Conservation (phyloP, 2,113 vertebrate species). For the Sebastes fasciatus region DNA sequence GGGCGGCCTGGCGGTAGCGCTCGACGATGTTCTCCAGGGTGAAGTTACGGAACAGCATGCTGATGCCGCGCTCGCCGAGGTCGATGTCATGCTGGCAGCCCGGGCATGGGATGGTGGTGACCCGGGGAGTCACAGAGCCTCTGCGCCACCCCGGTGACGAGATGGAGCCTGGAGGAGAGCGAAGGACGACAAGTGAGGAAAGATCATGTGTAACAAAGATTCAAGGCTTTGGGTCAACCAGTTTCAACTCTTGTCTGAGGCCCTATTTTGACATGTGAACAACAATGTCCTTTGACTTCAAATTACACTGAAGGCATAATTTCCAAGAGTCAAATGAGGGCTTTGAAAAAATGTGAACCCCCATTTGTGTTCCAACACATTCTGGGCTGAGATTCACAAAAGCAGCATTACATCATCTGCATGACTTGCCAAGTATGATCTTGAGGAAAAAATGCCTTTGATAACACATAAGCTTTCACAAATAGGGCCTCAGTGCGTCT, state of each 20-base stretch:
- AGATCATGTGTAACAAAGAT: not conserved
- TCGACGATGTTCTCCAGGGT: conserved; percentile 97
- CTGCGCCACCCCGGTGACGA: conserved; percentile 91
- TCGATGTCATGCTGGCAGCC: conserved; percentile 95
- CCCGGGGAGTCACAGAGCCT: conserved; percentile 90
- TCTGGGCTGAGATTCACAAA: conserved; percentile 39
- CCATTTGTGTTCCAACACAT: conserved; percentile 19
- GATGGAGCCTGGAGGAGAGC: conserved; percentile 80
- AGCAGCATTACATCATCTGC: conserved; percentile 44
- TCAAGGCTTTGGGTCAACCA: conserved; percentile 17
- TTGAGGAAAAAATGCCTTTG: conserved; percentile 46
- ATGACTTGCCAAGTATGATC: conserved; percentile 42
- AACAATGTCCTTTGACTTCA: conserved; percentile 25
- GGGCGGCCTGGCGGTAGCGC: conserved; percentile 94
- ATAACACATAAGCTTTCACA: conserved; percentile 32
- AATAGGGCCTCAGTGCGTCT: conserved; percentile 68
- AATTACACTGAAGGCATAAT: conserved; percentile 16
- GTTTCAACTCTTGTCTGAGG: conserved; percentile 61
- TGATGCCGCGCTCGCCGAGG: conserved; percentile 96
- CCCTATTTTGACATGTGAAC: conserved; percentile 51
- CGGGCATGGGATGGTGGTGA: conserved; percentile 92
- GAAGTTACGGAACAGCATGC: conserved; percentile 95
- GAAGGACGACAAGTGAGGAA: conserved; percentile 55
- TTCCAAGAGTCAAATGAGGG: conserved; percentile 30
- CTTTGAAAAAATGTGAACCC: conserved; percentile 27